Base-by-base conservation (phyloP, 2,888 invertebrate species). In the Augiades crinisus region DNA sequence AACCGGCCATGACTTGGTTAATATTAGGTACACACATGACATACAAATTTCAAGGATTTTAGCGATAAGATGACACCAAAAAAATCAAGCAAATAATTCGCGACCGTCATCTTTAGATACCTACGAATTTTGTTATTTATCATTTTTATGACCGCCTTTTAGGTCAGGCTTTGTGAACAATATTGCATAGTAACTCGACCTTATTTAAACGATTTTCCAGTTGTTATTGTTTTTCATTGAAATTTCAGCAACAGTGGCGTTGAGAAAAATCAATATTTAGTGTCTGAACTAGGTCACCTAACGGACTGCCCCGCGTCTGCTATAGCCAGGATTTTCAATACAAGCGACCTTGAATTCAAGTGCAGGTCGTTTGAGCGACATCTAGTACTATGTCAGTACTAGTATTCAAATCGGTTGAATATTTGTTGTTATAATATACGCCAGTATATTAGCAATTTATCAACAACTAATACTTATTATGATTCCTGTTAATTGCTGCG, bases 1-100 rank as follows among this genome's bases (percentile, higher is more conserved):
- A 84, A 81, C 84, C 88, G 84, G 64, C 88, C 88, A 57, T 88
- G 88, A 87, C 88, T 86, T 73, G 75, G 75, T 83, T 85, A 83
- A 71, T 73, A 65, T n/a, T n/a, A n/a, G n/a, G n/a, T n/a, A 66
- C 68, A 72, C 61, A 68, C 68, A 68, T 65, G 63, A 61, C 67
- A 67, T 72, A 78, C 79, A 72, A 71, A 64, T 62, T 64, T 68
- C 76, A 83, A 83, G 85, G 85, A 79, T 83, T 75, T 77, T 64
- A 60, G 67, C 67, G 86, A 87, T 86, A 87, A 83, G 72, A 60
- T 77, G 82, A 76, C 80, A 80, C 74, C 50, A 72, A 62, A 67
- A n/a, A 40, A 68, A 57, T 61, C 57, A 59, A 44, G 44, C 36
- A 30, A 63, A 61, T 59, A 64, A 59, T 65, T 63, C 58, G 61